These are phyloP conservation scores for Haemorhous mexicanus DNA, from an alignment of 2,113 vertebrate genomes.

Conservation along the genomic window DNA sequence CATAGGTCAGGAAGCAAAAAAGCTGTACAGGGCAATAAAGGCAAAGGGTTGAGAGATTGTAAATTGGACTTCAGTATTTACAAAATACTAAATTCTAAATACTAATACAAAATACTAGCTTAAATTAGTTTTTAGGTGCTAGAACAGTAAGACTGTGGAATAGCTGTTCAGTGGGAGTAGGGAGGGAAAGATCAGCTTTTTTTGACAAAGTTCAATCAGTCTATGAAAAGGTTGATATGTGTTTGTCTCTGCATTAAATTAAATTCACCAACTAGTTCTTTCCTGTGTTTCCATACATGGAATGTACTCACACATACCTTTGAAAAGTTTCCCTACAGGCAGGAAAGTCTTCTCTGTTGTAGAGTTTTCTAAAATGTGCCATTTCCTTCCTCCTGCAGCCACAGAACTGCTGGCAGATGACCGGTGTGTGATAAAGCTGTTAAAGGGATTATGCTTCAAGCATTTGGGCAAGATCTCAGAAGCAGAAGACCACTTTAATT, in stretches of 20 bases:
- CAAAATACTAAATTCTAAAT: neutral
- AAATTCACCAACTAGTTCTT: neutral
- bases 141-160: neutral
- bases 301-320: neutral
- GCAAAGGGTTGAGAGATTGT: neutral
- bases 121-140: neutral
- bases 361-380: neutral
- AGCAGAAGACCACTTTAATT: conserved; percentile 91
- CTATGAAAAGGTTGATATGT: neutral
- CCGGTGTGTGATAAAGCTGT: conserved; percentile 87
- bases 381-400: conserved; percentile 67
- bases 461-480: conserved; percentile 86
- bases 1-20: neutral
- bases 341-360: neutral
- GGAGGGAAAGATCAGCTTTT: neutral
- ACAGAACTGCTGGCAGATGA: conserved; percentile 87
- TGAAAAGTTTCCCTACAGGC: neutral
- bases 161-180: neutral
- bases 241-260: neutral
- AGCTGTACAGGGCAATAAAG: neutral
- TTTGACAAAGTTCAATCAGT: neutral
- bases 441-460: conserved; percentile 94
- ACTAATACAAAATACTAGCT: neutral
- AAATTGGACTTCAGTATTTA: neutral
- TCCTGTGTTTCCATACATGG: neutral